phyloP scores from a whole-genome alignment of 2,113 vertebrate species.

The Dunckerocampus dactyliophorus region DNA sequence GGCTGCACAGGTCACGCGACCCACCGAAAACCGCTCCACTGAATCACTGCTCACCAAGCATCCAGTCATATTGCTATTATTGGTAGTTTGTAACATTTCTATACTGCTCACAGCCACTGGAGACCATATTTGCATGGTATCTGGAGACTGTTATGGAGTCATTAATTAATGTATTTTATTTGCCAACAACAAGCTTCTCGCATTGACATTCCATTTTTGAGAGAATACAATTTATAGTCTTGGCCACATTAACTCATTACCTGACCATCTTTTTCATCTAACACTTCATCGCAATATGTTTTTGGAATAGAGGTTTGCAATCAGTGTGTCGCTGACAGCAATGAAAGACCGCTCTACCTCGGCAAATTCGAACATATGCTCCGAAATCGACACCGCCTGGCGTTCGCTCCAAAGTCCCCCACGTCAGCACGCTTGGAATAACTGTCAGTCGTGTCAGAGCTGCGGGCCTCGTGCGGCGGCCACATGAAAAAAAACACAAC shows the following conservation, averaged over 20 bases:
- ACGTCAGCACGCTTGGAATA: conserved; percentile 18
- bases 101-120: neutral
- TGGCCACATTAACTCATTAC: too few relatives aligned
- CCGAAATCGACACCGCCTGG: conserved; percentile 8
- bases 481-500: conserved; percentile 7
- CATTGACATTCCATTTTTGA: too few relatives aligned
- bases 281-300: too few relatives aligned
- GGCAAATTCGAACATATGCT: conserved; percentile 6
- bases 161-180: neutral
- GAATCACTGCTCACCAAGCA: too few relatives aligned
- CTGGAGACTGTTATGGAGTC: neutral
- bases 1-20: too few relatives aligned
- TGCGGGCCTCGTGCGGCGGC: neutral
- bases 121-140: neutral
- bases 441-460: neutral
- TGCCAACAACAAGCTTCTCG: too few relatives aligned
- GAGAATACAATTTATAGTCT: too few relatives aligned
- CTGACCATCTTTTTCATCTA: too few relatives aligned
- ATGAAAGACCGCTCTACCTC: neutral
- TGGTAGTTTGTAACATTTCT: neutral
- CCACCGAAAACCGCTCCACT: too few relatives aligned
- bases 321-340: too few relatives aligned
- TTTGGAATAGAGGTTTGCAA: too few relatives aligned
- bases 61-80: too few relatives aligned
- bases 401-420: conserved; percentile 6